phyloP scores from a whole-genome alignment of 2,797 vertebrate species.

The Tenualosa thibaudeaui region DNA sequence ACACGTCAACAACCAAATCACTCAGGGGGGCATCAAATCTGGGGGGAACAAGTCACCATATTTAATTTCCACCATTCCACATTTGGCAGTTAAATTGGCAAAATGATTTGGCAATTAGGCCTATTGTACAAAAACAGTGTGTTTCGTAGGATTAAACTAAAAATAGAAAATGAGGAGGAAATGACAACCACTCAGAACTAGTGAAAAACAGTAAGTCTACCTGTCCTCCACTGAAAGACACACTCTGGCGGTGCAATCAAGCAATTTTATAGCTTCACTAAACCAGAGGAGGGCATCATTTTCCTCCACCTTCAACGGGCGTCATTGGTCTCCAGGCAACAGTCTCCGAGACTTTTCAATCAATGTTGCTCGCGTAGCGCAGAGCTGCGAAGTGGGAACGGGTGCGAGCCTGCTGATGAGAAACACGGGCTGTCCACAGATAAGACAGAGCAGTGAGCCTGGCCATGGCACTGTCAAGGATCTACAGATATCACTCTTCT shows the following conservation, averaged over 20 bases:
- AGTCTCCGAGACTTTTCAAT: constrained; percentile 48
- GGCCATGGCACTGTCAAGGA: constrained; percentile 26
- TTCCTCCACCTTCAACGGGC: constrained; percentile 55
- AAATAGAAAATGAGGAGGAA: neutral
- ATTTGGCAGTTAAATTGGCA: too few species aligned
- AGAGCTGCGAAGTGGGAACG: constrained; percentile 24
- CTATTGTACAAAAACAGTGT: too few species aligned
- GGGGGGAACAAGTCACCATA: too few species aligned
- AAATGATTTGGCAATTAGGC: too few species aligned
- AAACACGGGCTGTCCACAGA: constrained; percentile 27
- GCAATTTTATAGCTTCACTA: constrained; percentile 12
- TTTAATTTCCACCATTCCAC: too few species aligned
- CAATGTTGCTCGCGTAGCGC: constrained; percentile 23
- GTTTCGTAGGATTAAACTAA: neutral
- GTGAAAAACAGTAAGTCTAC: neutral
- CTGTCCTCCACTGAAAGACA: neutral
- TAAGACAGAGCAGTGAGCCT: constrained; percentile 20
- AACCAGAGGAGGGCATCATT: constrained; percentile 64
- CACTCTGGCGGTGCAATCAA: constrained; percentile 21
- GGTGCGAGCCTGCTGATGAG: constrained; percentile 37
- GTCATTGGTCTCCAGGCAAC: constrained; percentile 78
- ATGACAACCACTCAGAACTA: neutral
- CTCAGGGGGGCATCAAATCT: too few species aligned
- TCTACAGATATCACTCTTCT: neutral
- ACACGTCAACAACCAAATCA: neutral